These are phyloP conservation scores for Cynaeus angustus DNA, from an alignment of 2,888 invertebrate species.

Conservation along the genomic window DNA sequence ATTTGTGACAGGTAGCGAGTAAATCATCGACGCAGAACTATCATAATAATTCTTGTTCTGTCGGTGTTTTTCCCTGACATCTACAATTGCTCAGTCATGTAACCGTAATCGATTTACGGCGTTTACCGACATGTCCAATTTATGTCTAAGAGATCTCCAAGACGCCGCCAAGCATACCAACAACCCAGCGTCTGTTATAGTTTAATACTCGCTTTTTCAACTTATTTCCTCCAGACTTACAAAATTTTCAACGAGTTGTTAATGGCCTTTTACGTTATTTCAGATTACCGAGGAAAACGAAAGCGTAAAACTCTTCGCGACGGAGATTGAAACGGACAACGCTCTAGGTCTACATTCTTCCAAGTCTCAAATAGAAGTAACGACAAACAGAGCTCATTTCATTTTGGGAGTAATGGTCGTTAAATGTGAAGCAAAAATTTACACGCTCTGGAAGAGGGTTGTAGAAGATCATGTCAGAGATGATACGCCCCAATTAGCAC, in stretches of 20 bases:
- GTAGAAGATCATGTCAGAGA: constrained; percentile 64
- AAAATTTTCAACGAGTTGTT: constrained; percentile 6
- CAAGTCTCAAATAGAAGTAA: constrained; percentile 65
- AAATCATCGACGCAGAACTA: constrained; percentile 30
- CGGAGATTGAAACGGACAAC: constrained; percentile 57
- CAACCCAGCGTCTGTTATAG: neutral
- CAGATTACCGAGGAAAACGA: constrained; percentile 61
- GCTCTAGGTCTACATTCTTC: constrained; percentile 61
- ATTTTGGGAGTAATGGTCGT: constrained; percentile 63
- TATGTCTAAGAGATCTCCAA: constrained; percentile 13
- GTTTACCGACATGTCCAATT: constrained; percentile 27
- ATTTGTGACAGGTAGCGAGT: constrained; percentile 32
- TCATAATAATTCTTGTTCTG: constrained; percentile 29
- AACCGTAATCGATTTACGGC: constrained; percentile 38
- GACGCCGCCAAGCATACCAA: constrained; percentile 7
- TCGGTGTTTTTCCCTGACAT: constrained; percentile 36
- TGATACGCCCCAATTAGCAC: constrained; percentile 66
- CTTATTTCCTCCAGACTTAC: too few species aligned
- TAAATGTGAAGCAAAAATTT: constrained; percentile 65
- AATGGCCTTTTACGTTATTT: constrained; percentile 36
- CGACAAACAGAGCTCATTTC: constrained; percentile 64
- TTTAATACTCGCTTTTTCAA: neutral
- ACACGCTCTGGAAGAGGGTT: constrained; percentile 63
- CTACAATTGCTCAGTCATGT: constrained; percentile 35
- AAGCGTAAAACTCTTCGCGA: constrained; percentile 60